phyloP scores from a whole-genome alignment of 2,888 invertebrate species.

The Exephanes ischioxanthus region DNA sequence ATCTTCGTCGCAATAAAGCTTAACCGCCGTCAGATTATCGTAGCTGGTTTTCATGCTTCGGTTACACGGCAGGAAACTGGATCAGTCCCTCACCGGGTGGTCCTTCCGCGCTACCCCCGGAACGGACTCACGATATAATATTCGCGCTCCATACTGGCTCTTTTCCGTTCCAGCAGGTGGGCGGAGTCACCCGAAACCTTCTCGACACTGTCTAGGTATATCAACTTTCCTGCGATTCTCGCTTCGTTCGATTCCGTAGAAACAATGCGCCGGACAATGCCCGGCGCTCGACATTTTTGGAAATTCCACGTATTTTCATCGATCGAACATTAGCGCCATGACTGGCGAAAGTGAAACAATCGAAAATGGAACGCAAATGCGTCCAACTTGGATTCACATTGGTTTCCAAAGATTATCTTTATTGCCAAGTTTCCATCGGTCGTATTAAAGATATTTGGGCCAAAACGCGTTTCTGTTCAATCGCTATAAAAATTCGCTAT shows the following conservation, averaged over 20 bases:
- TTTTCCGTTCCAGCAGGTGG: constrained; percentile 29
- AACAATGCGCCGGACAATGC: neutral
- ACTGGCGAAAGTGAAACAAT: neutral
- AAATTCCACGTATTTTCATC: constrained; percentile 20
- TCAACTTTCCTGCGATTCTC: neutral
- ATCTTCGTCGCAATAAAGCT: constrained; percentile 38
- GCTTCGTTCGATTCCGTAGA: constrained; percentile 9
- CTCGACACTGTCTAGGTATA: constrained; percentile 2
- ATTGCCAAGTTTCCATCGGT: neutral
- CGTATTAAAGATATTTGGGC: neutral
- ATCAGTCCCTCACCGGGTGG: constrained; percentile 35
- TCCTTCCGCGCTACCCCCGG: neutral
- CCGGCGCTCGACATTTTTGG: constrained; percentile 2
- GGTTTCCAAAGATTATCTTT: neutral
- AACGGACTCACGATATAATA: constrained; percentile 10
- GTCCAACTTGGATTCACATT: neutral
- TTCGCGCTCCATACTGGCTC: neutral
- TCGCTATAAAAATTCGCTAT: too few relatives aligned
- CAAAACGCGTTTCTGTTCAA: too few relatives aligned
- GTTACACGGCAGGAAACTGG: constrained; percentile 11
- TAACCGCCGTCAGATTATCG: constrained; percentile 33
- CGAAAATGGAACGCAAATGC: neutral
- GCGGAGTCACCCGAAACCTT: constrained; percentile 10
- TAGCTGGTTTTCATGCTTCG: constrained; percentile 24
- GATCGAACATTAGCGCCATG: constrained; percentile 22